These are phyloP conservation scores for Alauda arvensis DNA, from an alignment of 2,797 vertebrate genomes.

Conservation along the genomic window DNA sequence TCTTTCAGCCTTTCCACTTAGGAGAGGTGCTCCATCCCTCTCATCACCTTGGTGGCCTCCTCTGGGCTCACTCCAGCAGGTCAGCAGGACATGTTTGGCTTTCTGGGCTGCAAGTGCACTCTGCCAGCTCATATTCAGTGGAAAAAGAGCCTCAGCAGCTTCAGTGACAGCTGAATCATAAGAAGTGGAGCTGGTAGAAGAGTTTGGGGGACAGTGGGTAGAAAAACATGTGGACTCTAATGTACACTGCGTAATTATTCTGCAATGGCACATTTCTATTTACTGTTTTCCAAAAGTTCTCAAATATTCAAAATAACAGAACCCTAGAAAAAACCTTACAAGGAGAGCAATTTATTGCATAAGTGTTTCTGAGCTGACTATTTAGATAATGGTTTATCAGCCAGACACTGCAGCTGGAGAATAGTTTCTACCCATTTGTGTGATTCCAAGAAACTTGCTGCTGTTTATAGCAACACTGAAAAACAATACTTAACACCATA, in stretches of 20 bases:
- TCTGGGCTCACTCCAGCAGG: neutral
- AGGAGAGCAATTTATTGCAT: neutral
- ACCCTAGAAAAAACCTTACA: neutral
- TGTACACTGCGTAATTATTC: neutral
- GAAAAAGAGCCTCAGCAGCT: neutral
- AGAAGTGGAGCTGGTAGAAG: neutral
- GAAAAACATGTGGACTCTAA: neutral
- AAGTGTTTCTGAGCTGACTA: neutral
- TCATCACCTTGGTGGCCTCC: neutral
- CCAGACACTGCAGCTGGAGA: neutral
- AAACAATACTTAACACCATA: neutral
- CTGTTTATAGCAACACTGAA: neutral
- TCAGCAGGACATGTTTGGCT: neutral
- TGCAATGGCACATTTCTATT: neutral
- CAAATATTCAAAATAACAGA: neutral
- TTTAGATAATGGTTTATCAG: neutral
- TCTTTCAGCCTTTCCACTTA: neutral
- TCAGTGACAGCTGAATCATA: neutral
- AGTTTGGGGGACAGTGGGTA: neutral
- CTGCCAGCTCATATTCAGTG: neutral
- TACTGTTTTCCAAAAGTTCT: neutral
- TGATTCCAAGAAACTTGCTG: neutral
- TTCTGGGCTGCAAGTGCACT: neutral
- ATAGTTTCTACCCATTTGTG: neutral
- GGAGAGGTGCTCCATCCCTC: neutral